phyloP scores from a whole-genome alignment of 2,888 invertebrate species.

The Graphium colonna region DNA sequence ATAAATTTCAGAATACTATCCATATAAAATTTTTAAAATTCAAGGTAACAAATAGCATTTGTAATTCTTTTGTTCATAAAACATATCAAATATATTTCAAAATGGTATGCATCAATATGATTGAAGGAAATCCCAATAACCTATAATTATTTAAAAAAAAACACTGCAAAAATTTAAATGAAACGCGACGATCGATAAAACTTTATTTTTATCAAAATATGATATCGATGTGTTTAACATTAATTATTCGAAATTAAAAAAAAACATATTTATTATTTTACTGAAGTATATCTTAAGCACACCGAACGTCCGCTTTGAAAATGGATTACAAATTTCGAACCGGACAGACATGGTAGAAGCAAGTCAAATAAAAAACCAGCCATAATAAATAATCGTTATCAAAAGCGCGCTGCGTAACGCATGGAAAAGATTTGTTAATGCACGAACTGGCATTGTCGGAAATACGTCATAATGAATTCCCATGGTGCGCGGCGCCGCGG shows the following conservation, averaged over 20 bases:
- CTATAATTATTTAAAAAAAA: no score
- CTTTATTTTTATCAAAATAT: no score
- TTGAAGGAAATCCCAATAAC: no score
- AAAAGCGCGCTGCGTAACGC: background rate
- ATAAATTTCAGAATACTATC: no score
- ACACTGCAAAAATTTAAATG: no score
- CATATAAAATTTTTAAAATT: background rate
- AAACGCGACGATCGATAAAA: no score
- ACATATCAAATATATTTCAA: background rate
- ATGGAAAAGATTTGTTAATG: slow-evolving; percentile 5
- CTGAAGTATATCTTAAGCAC: no score
- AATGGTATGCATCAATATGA: background rate
- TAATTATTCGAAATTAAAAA: no score
- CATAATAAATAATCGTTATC: background rate
- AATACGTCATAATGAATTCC: background rate
- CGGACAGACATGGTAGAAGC: background rate
- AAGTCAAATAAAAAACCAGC: background rate
- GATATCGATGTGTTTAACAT: no score
- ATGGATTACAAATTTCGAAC: background rate
- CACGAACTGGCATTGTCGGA: background rate
- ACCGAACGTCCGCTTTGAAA: no score
- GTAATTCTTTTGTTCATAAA: background rate
- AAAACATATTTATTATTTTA: no score
- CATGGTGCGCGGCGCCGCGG: background rate
- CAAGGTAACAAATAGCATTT: background rate